phyloP scores from a whole-genome alignment of 2,113 vertebrate genomes.

The Fregata magnificens region DNA sequence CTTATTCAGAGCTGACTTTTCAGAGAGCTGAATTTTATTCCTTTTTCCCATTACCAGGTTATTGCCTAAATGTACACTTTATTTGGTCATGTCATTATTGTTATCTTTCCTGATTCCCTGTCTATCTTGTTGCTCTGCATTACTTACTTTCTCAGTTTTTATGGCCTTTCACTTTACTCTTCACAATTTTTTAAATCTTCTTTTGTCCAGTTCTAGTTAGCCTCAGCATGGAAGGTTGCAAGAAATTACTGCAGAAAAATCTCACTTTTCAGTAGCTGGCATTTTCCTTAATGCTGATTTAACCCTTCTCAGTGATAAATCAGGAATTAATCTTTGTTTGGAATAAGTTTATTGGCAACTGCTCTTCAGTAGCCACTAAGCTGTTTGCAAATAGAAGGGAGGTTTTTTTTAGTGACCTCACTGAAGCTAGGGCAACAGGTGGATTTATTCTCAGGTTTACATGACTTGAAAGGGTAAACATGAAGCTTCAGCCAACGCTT shows the following conservation, averaged over 20 bases:
- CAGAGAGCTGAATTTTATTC: not conserved
- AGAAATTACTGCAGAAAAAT: conserved; percentile 16
- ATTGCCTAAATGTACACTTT: not conserved
- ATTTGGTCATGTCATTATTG: not conserved
- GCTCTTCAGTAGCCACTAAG: conserved; percentile 59
- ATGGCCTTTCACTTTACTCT: not conserved
- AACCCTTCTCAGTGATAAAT: conserved; percentile 49
- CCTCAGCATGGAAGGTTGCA: not conserved
- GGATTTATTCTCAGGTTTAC: conserved; percentile 70
- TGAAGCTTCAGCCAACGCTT: conserved; percentile 21
- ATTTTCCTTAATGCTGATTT: not conserved
- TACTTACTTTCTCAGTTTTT: not conserved
- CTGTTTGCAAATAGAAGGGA: conserved; percentile 73
- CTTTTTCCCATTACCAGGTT: not conserved
- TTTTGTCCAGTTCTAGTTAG: conserved; percentile 11
- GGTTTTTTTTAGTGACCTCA: conserved; percentile 48
- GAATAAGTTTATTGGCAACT: conserved; percentile 35
- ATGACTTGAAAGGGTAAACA: conserved; percentile 58
- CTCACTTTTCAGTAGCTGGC: not conserved
- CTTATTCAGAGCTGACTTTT: not conserved
- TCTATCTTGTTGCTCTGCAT: not conserved
- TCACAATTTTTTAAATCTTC: not conserved
- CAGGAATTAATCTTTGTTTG: conserved; percentile 60
- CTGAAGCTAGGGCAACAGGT: conserved; percentile 70
- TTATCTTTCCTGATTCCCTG: not conserved